phyloP scores from a whole-genome alignment of 2,888 invertebrate genomes.

The Pseudanteris insignis region DNA sequence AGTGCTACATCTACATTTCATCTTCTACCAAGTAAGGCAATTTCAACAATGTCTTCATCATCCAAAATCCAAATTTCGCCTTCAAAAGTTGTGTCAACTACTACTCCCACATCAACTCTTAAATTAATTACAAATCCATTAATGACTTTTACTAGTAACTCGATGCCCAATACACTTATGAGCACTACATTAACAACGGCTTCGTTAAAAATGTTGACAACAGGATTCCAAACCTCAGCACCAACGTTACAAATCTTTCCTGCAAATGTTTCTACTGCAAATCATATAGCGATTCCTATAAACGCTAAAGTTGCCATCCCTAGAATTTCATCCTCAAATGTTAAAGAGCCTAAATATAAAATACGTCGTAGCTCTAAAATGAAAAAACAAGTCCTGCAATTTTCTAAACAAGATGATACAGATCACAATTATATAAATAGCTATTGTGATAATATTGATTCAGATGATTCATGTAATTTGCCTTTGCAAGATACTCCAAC shows the following conservation, averaged over 20 bases:
- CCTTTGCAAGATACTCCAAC: conserved; percentile 30
- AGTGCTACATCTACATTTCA: background rate
- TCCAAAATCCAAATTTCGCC: conserved; percentile 5
- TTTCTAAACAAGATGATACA: background rate
- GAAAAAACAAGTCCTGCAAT: background rate
- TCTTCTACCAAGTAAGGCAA: conserved; percentile 1
- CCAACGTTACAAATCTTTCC: conserved; percentile 16
- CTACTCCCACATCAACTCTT: background rate
- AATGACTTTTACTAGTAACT: conserved; percentile 12
- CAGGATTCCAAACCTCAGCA: background rate
- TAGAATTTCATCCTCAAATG: conserved; percentile 10
- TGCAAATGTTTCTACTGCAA: conserved; percentile 8
- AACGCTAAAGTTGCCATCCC: conserved; percentile 38
- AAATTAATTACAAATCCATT: conserved; percentile 15
- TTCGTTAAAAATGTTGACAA: conserved; percentile 7
- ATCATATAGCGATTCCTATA: conserved; percentile 18
- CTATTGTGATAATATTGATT: conserved; percentile 17
- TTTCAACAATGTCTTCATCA: background rate
- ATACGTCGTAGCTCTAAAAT: conserved; percentile 2
- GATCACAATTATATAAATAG: conserved; percentile 33
- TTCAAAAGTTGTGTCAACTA: background rate
- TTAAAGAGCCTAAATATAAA: conserved; percentile 12
- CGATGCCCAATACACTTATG: background rate
- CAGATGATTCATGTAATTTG: conserved; percentile 27
- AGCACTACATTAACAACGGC: background rate